Evolutionary conservation across 2,113 vertebrate genomes (phyloP).

Genomic region (Cheirogaleus medius): DNA sequence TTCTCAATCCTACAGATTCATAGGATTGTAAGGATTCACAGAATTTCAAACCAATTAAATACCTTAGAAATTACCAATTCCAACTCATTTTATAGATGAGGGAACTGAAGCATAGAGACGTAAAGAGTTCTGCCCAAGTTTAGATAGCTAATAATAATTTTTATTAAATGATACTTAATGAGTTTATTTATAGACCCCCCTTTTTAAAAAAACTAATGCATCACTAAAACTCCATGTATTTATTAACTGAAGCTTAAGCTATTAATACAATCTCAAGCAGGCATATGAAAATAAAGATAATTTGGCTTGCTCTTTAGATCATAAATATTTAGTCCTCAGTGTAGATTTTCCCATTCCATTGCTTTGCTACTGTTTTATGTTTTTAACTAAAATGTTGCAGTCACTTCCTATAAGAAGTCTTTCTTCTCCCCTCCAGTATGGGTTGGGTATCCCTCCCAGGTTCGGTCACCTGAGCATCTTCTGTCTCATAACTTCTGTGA

Average conservation of each 20-base stretch:
- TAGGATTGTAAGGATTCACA: not conserved
- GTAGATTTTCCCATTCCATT: not conserved
- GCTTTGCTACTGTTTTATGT: not conserved
- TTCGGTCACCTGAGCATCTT: not conserved
- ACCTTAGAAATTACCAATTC: not conserved
- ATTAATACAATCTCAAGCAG: not conserved
- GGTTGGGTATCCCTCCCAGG: not conserved
- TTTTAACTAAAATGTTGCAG: not conserved
- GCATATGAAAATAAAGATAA: not conserved
- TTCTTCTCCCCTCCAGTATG: not conserved
- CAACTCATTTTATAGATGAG: not conserved
- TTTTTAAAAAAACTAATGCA: not conserved
- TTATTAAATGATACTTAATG: constrained; percentile 6
- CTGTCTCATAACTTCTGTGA: not conserved
- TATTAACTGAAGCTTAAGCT: constrained; percentile 2
- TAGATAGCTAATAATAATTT: not conserved
- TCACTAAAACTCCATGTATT: not conserved
- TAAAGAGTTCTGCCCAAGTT: not conserved
- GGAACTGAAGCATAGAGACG: not conserved
- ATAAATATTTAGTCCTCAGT: not conserved
- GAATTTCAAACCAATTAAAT: not conserved
- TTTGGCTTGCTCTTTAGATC: not conserved
- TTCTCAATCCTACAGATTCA: not conserved
- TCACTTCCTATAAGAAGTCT: not conserved
- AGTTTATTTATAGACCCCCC: not conserved